Evolutionary conservation across 2,888 invertebrate genomes (phyloP), one percentile per base, ranked within the genome.

Genomic region (Catocala sponsa): DNA sequence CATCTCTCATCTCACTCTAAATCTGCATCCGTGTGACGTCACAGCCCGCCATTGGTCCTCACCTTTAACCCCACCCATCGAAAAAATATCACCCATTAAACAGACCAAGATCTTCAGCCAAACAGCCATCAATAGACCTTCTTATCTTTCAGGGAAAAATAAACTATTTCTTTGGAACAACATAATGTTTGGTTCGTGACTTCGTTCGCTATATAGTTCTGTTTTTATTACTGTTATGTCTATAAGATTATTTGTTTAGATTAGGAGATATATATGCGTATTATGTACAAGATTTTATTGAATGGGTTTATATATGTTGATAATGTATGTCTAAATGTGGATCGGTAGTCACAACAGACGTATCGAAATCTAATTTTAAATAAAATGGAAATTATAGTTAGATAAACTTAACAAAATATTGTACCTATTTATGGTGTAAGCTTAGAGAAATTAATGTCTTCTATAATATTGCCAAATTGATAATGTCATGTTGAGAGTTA

Each of bases 11-110:
- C 91, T 84, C 89, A 71, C 86, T 88, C 87, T 65, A 72, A 79
- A 70, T 81, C 81, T 83, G 80, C 83, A 81, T 79, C 79, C 74
- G 72, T 74, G 72, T 77, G 81, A 76, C 82, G 84, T 80, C 82
- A 77, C 75, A 80, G 80, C 82, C 82, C 80, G 70, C 86, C 78
- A 93, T 92, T 92, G 92, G 92, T 85, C 88, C 86, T 82, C 74
- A 93, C 93, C 94, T 92, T 85, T 91, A 86, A 93, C 93, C 94
- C 94, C 91, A 86, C 92, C 93, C 93, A 91, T 88, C 90, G 83
- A 88, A 91, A 92, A 92, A 91, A 91, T 88, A 92, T 91, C 86
- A 81, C 88, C 91, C 92, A 92, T 92, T 92, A 92, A 85, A 89
- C 89, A 85, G 88, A 87, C 90, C 87, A 86, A 91, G 90, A 88